Conservation (phyloP, 1,140 invertebrate genomes). For the Brachionus koreanus region DNA sequence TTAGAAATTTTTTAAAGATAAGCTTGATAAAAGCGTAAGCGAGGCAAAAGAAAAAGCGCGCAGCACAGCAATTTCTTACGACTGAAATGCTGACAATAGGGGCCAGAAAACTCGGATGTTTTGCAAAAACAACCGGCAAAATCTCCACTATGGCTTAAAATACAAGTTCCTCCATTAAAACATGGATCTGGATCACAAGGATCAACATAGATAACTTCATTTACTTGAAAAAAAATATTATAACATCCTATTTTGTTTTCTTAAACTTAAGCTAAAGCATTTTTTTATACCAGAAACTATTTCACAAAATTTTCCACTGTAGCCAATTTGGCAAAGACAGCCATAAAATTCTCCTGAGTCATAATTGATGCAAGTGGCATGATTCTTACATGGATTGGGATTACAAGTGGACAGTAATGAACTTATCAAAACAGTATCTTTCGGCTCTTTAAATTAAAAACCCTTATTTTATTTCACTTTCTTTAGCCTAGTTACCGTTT, state of each 20-base stretch:
- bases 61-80: neutral
- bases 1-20: neutral
- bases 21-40: slow-evolving; percentile 1
- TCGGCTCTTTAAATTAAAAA: neutral
- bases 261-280: neutral
- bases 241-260: neutral
- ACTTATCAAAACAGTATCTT: neutral
- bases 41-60: neutral
- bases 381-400: slow-evolving; percentile 34
- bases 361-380: slow-evolving; percentile 26
- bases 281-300: neutral
- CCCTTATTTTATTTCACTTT: neutral
- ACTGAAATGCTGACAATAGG: slow-evolving; percentile 23
- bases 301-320: slow-evolving; percentile 38
- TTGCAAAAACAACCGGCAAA: slow-evolving; percentile 38
- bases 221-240: neutral
- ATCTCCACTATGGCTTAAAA: neutral
- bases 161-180: slow-evolving; percentile 67
- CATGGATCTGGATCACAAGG: slow-evolving; percentile 54
- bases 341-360: slow-evolving; percentile 10
- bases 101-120: neutral
- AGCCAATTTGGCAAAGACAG: slow-evolving; percentile 31
- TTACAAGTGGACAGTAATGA: neutral
- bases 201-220: neutral
- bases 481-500: neutral